These are phyloP conservation scores for Alcedo atthis DNA, from an alignment of 2,797 vertebrate species.

Conservation along the genomic window DNA sequence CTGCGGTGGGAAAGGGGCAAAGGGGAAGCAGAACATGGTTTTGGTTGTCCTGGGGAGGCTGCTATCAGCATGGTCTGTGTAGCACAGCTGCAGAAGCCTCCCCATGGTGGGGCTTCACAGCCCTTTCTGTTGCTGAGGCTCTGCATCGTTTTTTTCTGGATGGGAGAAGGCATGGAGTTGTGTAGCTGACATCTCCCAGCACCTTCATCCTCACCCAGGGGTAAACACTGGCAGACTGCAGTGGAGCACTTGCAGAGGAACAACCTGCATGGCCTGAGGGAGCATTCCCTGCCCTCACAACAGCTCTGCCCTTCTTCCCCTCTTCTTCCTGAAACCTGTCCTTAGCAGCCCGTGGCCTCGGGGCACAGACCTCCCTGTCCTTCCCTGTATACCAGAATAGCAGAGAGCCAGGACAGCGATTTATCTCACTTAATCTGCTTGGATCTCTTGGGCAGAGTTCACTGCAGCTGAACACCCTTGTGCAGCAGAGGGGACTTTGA, in stretches of 20 bases:
- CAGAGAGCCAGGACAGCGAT: not conserved
- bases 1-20: fast-evolving
- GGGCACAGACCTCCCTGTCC: not conserved
- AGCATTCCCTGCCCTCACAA: not conserved
- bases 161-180: fast-evolving
- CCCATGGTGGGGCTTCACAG: fast-evolving
- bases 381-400: not conserved
- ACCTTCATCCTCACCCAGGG: fast-evolving
- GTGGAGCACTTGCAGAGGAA: fast-evolving
- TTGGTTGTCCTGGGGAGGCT: not conserved
- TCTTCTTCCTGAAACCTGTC: not conserved
- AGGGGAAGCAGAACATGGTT: not conserved
- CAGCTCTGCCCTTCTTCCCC: not conserved
- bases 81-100: not conserved
- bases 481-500: not conserved
- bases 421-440: not conserved
- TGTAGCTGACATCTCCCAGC: not conserved
- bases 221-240: fast-evolving
- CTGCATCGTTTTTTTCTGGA: not conserved
- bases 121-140: fast-evolving
- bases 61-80: fast-evolving
- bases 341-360: not conserved
- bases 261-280: not conserved
- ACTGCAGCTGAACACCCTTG: not conserved
- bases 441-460: not conserved